Evolutionary conservation across 2,113 vertebrate genomes (phyloP).

Genomic region (Rhynchomys soricoides): DNA sequence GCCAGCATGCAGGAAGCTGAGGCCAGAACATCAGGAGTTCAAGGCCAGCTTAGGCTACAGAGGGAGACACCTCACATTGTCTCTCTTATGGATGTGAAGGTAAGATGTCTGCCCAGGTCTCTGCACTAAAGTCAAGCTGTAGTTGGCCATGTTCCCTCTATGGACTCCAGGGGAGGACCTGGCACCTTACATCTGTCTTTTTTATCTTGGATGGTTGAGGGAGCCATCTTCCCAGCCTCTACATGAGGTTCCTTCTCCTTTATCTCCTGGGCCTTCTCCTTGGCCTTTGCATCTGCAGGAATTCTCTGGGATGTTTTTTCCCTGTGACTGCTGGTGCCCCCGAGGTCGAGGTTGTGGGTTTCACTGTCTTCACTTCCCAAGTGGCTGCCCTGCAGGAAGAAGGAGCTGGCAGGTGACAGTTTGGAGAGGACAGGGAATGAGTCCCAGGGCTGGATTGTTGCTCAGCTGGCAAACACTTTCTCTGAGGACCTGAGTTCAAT

Average conservation of each 20-base stretch:
- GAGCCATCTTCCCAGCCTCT: not conserved
- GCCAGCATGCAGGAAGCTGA: not conserved
- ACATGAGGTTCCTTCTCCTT: no score
- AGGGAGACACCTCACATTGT: not conserved
- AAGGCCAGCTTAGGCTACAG: not conserved
- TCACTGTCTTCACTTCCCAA: not conserved
- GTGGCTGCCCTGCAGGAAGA: not conserved
- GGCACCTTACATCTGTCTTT: not conserved
- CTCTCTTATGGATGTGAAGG: not conserved
- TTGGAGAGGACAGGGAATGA: not conserved
- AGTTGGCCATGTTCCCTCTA: not conserved
- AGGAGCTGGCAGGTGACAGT: not conserved
- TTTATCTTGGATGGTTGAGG: not conserved
- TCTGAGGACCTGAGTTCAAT: not conserved
- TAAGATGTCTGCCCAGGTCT: not conserved
- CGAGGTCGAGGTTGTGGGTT: not conserved
- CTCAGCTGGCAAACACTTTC: not conserved
- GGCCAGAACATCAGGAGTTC: not conserved
- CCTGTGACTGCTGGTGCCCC: not conserved
- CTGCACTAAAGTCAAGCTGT: not conserved
- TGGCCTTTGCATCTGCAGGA: not conserved
- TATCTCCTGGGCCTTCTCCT: not conserved
- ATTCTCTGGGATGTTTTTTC: no score
- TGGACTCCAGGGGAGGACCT: not conserved
- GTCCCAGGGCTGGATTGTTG: not conserved